phyloP scores from a whole-genome alignment of 1,140 invertebrate genomes.

The Drosophila melanica region DNA sequence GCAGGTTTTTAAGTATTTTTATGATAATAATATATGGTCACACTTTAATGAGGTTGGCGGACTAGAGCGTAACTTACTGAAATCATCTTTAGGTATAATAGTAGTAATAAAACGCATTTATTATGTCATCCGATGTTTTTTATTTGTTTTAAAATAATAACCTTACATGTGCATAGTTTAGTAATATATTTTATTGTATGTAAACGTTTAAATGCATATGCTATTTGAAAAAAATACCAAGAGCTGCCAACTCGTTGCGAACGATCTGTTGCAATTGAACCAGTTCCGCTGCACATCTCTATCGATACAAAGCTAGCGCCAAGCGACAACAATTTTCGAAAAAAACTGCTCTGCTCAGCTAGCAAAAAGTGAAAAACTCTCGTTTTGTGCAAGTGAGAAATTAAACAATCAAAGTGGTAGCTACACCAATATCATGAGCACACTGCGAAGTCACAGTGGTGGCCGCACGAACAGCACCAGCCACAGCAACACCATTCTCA shows the following conservation, averaged over 20 bases:
- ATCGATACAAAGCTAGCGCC: conserved; percentile 23
- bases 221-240: background rate
- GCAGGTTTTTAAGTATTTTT: too few relatives aligned
- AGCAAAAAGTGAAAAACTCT: background rate
- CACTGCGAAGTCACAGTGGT: conserved; percentile 24
- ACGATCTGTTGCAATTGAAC: conserved; percentile 13
- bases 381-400: background rate
- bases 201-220: too few relatives aligned
- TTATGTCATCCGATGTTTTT: too few relatives aligned
- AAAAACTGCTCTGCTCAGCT: conserved; percentile 26
- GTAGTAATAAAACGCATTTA: background rate
- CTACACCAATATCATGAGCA: conserved; percentile 1
- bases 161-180: too few relatives aligned
- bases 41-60: too few relatives aligned
- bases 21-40: too few relatives aligned
- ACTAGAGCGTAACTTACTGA: too few relatives aligned
- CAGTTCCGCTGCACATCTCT: conserved; percentile 6
- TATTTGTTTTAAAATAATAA: too few relatives aligned
- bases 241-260: background rate
- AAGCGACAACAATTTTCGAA: conserved; percentile 39
- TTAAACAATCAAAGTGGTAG: background rate
- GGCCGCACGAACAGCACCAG: conserved; percentile 36
- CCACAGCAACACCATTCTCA: background rate
- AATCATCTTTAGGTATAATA: too few relatives aligned
- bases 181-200: too few relatives aligned